phyloP scores from a whole-genome alignment of 2,113 vertebrate species.

The Arenaria interpres region DNA sequence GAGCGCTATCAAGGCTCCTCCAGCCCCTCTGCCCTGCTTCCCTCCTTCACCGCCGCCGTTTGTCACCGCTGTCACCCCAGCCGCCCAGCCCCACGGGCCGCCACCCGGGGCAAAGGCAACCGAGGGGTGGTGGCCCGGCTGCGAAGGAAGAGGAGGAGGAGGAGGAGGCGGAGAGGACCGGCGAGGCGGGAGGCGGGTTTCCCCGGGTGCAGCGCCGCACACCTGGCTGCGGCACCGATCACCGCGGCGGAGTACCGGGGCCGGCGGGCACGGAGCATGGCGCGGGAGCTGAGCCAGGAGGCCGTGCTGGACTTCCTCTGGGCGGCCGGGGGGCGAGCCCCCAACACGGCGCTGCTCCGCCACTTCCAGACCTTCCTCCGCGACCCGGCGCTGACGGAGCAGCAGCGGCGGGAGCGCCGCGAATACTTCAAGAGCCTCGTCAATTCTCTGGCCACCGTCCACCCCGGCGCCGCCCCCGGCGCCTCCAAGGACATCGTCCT shows the following conservation, averaged over 20 bases:
- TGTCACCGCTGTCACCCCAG: not conserved
- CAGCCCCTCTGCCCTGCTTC: not conserved
- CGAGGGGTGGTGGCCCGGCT: not conserved
- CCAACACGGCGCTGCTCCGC: conserved; percentile 82
- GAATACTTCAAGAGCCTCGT: conserved; percentile 90
- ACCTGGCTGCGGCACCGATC: not conserved
- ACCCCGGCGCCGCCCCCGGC: conserved; percentile 73
- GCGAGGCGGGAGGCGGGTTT: conserved; percentile 27
- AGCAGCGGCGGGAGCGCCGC: conserved; percentile 77
- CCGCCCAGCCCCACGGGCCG: not conserved
- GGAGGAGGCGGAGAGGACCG: not conserved
- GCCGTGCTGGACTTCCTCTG: conserved; percentile 84
- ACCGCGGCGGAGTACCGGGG: not conserved
- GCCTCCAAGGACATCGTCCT: conserved; percentile 81
- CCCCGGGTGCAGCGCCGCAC: not conserved
- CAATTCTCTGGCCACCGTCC: conserved; percentile 89
- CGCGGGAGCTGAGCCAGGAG: conserved; percentile 85
- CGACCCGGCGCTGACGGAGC: conserved; percentile 71
- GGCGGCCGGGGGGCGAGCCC: conserved; percentile 79
- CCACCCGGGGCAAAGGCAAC: conserved; percentile 18
- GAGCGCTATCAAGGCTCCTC: not conserved
- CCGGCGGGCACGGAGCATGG: conserved; percentile 74
- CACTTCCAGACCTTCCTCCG: conserved; percentile 86
- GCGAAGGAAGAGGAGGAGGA: not conserved
- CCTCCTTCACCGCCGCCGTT: not conserved